A percentile compares a stretch with the other conserved stretches of the same genome.
phyloP scores from a whole-genome alignment of 2,888 invertebrate species.

The Tachina lurida region DNA sequence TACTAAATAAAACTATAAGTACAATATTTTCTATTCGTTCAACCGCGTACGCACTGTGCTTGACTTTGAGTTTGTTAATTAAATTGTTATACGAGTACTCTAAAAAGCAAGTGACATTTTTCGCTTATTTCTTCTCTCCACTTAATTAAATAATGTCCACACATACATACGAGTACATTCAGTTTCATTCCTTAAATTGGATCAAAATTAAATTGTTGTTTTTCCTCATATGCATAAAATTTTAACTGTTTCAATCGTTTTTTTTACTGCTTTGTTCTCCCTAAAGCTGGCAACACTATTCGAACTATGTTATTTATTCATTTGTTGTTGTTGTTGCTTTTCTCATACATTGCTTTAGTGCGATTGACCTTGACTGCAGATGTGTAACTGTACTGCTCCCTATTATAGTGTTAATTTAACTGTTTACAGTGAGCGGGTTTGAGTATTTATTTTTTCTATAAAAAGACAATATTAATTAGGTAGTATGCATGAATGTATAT shows the following conservation, averaged over 20 bases:
- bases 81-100: no score
- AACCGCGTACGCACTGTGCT: no score
- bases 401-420: constrained; percentile 21
- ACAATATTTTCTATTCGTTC: no score
- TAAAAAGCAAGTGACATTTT: no score
- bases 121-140: not conserved
- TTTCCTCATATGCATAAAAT: no score
- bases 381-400: constrained; percentile 16
- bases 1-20: no score
- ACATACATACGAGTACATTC: not conserved
- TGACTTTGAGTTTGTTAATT: no score
- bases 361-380: constrained; percentile 66
- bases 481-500: no score
- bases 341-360: constrained; percentile 44
- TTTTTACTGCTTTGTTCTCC: not conserved
- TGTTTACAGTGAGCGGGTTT: not conserved
- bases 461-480: no score
- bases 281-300: not conserved
- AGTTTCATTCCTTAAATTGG: not conserved
- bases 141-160: not conserved
- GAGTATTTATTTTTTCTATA: not conserved
- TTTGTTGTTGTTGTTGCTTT: not conserved
- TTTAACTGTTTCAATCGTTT: no score
- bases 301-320: not conserved
- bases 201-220: not conserved